Conservation (phyloP, 2,113 vertebrate genomes). For the Gymnobelideus leadbeateri region DNA sequence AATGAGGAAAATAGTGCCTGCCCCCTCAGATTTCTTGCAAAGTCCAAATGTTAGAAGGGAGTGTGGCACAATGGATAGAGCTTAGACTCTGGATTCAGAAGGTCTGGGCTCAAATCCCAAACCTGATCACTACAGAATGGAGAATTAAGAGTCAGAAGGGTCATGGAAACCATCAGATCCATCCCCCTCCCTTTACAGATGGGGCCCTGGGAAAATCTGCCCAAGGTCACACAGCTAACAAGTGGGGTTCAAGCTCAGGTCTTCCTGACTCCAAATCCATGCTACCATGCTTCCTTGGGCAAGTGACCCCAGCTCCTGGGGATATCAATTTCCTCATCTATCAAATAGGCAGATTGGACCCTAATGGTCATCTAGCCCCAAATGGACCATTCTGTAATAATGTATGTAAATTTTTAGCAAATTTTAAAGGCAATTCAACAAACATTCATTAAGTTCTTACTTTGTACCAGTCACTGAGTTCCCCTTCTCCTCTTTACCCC, state of each 20-base stretch:
- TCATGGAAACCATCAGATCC: no score
- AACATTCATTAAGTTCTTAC: neutral
- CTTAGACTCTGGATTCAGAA: neutral
- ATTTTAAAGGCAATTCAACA: neutral
- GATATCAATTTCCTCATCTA: neutral
- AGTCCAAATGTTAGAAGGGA: neutral
- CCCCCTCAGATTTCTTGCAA: neutral
- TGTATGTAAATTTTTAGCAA: neutral
- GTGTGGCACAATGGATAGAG: neutral
- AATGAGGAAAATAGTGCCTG: neutral
- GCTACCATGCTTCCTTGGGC: no score
- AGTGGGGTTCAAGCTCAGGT: neutral
- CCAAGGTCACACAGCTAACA: neutral
- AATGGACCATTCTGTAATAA: neutral
- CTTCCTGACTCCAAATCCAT: neutral
- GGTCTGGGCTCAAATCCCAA: neutral
- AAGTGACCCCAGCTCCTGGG: neutral
- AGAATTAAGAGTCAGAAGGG: no score
- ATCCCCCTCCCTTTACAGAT: neutral
- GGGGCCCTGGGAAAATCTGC: neutral
- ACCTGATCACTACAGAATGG: neutral
- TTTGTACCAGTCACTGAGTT: neutral
- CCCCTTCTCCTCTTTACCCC: neutral
- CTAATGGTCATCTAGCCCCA: neutral
- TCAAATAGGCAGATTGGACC: neutral